Conservation (phyloP, 2,113 vertebrate genomes). For the Hassar affinis region DNA sequence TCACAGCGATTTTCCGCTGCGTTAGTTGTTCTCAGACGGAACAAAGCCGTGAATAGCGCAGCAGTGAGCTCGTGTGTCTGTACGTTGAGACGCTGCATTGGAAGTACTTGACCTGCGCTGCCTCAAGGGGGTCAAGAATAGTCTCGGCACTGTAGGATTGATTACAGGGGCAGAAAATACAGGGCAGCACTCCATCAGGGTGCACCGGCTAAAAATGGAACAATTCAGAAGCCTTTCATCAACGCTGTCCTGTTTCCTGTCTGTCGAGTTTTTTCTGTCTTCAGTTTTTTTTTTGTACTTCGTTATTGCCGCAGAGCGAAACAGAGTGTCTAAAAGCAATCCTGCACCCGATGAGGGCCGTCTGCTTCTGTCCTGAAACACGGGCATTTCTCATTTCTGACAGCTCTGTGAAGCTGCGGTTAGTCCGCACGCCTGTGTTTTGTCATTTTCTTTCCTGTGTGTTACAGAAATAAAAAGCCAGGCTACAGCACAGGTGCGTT, state of each 20-base stretch:
- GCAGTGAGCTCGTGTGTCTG: background rate
- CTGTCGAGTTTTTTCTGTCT: background rate
- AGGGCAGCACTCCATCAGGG: slow-evolving; percentile 16
- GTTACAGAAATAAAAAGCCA: slow-evolving; percentile 27
- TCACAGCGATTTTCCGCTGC: background rate
- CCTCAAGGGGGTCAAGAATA: slow-evolving; percentile 19
- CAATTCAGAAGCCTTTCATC: slow-evolving; percentile 2
- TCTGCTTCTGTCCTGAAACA: slow-evolving; percentile 10
- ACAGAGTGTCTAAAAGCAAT: background rate
- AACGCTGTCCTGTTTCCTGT: background rate
- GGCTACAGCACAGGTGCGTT: slow-evolving; percentile 10
- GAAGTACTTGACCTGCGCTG: background rate
- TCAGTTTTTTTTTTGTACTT: background rate
- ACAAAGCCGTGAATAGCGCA: background rate
- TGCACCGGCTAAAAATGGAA: background rate
- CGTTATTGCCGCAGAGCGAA: background rate
- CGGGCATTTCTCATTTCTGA: slow-evolving; percentile 36
- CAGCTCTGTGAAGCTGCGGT: slow-evolving; percentile 32
- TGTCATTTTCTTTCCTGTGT: slow-evolving; percentile 21
- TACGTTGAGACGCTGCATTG: background rate
- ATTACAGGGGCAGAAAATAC: slow-evolving; percentile 28
- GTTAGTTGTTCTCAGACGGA: background rate
- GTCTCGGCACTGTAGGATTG: slow-evolving; percentile 1
- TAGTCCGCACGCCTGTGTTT: slow-evolving; percentile 23
- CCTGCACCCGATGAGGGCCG: background rate